These are phyloP conservation scores for Drosophila aldrichi DNA, from an alignment of 2,888 invertebrate genomes.

Conservation along the genomic window DNA sequence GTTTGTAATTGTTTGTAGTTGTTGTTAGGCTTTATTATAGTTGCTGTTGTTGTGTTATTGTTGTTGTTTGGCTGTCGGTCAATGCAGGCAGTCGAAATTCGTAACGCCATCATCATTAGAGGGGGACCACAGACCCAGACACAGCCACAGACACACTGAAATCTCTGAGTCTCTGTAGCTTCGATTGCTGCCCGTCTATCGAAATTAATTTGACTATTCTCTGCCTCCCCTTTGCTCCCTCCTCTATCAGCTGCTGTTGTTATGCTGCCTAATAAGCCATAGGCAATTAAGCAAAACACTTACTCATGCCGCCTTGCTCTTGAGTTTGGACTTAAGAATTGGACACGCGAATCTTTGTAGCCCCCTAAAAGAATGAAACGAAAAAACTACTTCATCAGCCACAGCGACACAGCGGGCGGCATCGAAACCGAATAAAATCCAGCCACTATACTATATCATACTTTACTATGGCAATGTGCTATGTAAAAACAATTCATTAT, in stretches of 20 bases:
- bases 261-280: conserved; percentile 79
- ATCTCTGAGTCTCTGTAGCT: conserved; percentile 44
- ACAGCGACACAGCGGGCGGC: conserved; percentile 60
- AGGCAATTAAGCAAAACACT: conserved; percentile 82
- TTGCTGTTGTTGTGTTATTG: conserved; percentile 16
- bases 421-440: conserved; percentile 47
- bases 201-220: conserved; percentile 81
- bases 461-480: conserved; percentile 12
- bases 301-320: conserved; percentile 72
- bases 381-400: conserved; percentile 75
- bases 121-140: conserved; percentile 58
- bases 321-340: conserved; percentile 38
- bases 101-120: conserved; percentile 82
- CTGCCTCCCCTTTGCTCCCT: neutral
- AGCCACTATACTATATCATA: conserved; percentile 30
- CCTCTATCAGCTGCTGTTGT: conserved; percentile 5
- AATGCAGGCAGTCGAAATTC: conserved; percentile 76
- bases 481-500: conserved; percentile 75
- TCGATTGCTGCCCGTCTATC: conserved; percentile 53
- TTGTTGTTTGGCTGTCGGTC: conserved; percentile 35
- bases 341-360: conserved; percentile 59
- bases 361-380: conserved; percentile 10
- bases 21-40: conserved; percentile 21
- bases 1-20: conserved; percentile 73
- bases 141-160: conserved; percentile 11